Base-by-base conservation (phyloP, 2,113 vertebrate genomes). In the Panthera tigris region DNA sequence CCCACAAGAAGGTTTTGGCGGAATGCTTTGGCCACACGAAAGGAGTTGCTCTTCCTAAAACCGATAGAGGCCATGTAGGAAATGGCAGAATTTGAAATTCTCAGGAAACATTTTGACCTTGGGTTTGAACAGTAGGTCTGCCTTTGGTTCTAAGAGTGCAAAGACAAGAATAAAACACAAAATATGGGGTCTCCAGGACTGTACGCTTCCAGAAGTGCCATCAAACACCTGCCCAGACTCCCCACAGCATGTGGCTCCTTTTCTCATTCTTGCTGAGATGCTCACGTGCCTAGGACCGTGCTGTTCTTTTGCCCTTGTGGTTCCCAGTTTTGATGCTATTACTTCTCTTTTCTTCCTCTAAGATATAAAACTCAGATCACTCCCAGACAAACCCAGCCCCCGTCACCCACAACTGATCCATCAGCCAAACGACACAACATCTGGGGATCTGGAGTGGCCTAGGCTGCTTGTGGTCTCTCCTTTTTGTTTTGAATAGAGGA, bases 311-410 rank as follows among this genome's bases (percentile, higher is more conserved):
- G 84, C 71, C 87, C 36, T 88, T 78, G 73, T 3, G 5, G 19
- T 63, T 84, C 89, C 81, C 14, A 23, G 69, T 68, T 94, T 73
- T 79, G 80, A 92, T 41, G 69, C 10, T 71, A 87, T 87, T 87
- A 79, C 41, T 83, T 94, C 65, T 95, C 65, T 87, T 92, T 90
- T 95, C 39, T 96, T 96, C 78, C 81, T 95, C 92, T 91, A 95
- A 92, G 61, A 89, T 48, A 80, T 21, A 61, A 92, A 76, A 91
- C 90, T 95, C 84, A 27, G 68, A 88, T 48, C 29, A 69, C 45
- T 69, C 52, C 33, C 63, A 95, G 68, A 57, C 92, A 79, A 94
- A 66, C 90, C 66, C 76, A 79, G 55, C 68, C 52, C 33, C 57
- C 27, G 61, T 48, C 52, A 91, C 52, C 18, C 74, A 96, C 91